These are phyloP conservation scores for Plectropomus leopardus DNA, from an alignment of 2,113 vertebrate genomes.

Conservation along the genomic window DNA sequence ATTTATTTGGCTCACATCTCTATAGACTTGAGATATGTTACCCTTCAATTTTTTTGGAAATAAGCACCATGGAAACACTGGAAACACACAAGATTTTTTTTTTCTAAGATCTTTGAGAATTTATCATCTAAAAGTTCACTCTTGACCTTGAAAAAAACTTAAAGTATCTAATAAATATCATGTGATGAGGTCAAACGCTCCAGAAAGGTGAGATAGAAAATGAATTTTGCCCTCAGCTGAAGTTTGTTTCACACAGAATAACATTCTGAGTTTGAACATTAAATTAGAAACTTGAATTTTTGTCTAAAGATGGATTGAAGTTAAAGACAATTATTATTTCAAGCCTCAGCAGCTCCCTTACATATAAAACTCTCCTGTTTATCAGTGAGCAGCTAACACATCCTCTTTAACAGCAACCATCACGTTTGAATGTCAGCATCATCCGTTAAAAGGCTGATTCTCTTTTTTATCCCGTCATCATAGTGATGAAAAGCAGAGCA, in stretches of 20 bases:
- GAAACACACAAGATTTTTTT: no score
- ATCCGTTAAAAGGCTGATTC: slow-evolving; percentile 38
- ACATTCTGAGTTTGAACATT: background rate
- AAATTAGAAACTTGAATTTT: background rate
- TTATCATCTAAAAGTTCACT: background rate
- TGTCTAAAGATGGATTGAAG: background rate
- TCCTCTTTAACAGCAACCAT: slow-evolving; percentile 41
- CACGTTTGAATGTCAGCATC: slow-evolving; percentile 41
- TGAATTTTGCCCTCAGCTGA: background rate
- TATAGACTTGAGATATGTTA: no score
- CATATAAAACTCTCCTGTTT: background rate
- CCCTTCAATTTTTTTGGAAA: no score
- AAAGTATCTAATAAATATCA: background rate
- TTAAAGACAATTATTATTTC: background rate
- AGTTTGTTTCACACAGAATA: background rate
- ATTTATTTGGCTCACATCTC: no score
- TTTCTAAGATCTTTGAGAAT: background rate
- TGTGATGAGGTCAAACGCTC: background rate
- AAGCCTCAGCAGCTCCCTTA: background rate
- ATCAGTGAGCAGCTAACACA: slow-evolving; percentile 22
- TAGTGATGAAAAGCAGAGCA: slow-evolving; percentile 50
- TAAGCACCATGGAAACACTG: no score
- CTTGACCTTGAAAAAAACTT: background rate
- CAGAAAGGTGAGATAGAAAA: background rate
- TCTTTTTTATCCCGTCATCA: slow-evolving; percentile 2